Percentiles rank a stretch among this genome's conserved stretches.
Conservation (phyloP, 1,140 invertebrate species). For the Drosophila setifemur region DNA sequence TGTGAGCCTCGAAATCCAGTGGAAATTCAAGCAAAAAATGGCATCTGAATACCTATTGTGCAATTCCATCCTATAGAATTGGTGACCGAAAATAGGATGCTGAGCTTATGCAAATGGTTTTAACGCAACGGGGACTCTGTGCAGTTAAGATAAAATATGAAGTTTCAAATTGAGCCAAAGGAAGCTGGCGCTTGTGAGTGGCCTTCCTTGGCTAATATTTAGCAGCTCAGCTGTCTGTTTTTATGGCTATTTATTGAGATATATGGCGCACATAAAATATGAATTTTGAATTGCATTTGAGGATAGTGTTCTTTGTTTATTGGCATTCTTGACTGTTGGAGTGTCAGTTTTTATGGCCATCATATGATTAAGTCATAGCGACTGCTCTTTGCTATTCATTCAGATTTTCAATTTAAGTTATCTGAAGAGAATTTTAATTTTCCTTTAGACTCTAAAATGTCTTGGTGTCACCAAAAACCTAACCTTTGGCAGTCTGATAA, state of each 20-base stretch:
- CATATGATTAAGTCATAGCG: too few relatives aligned
- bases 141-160: slow-evolving; percentile 32
- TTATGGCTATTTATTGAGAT: not conserved
- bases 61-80: not conserved
- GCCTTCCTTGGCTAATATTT: slow-evolving; percentile 12
- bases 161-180: slow-evolving; percentile 12
- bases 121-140: slow-evolving; percentile 8
- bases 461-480: not conserved
- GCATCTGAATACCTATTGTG: slow-evolving; percentile 29
- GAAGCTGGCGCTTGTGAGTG: not conserved
- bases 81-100: slow-evolving; percentile 22
- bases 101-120: slow-evolving; percentile 35
- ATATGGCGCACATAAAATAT: too few relatives aligned
- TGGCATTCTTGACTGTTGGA: not conserved
- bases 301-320: not conserved
- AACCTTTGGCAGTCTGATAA: not conserved
- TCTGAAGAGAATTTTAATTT: too few relatives aligned
- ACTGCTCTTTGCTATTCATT: not conserved
- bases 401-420: not conserved
- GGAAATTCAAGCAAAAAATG: slow-evolving; percentile 11
- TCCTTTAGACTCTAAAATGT: too few relatives aligned
- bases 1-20: slow-evolving; percentile 9
- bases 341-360: not conserved
- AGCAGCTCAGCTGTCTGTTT: not conserved
- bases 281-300: too few relatives aligned